These are phyloP conservation scores for Oreochromis grahami DNA, from an alignment of 2,797 vertebrate species.

Conservation along the genomic window DNA sequence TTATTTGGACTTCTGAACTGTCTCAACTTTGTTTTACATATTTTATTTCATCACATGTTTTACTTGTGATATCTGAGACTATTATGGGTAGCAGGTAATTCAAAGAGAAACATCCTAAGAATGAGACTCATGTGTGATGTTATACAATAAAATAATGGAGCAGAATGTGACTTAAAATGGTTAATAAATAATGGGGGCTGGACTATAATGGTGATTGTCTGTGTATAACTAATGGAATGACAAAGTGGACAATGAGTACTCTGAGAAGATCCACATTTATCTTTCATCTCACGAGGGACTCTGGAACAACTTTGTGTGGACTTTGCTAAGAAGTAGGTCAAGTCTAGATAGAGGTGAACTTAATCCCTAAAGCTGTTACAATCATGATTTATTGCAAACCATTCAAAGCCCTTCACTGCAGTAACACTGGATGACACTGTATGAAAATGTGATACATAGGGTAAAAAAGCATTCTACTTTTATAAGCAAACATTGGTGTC, in stretches of 20 bases:
- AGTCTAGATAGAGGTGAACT: conserved; percentile 51
- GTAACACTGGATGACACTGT: conserved; percentile 42
- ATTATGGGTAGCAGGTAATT: background rate
- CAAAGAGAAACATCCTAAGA: background rate
- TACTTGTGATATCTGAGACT: background rate
- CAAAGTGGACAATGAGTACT: conserved; percentile 29
- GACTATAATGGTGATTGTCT: background rate
- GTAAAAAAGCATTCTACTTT: conserved; percentile 18
- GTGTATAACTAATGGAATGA: conserved; percentile 28
- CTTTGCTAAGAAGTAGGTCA: conserved; percentile 60
- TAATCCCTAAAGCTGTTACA: conserved; percentile 48
- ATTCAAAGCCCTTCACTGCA: conserved; percentile 16
- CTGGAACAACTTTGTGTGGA: conserved; percentile 35
- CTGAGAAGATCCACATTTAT: conserved; percentile 46
- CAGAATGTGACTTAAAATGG: background rate
- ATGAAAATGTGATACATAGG: conserved; percentile 51
- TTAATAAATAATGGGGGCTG: background rate
- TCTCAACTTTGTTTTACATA: background rate
- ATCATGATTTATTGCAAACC: conserved; percentile 60
- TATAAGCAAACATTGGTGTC: conserved; percentile 11
- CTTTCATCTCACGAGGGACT: conserved; percentile 25
- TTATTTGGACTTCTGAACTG: background rate
- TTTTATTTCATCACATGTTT: background rate
- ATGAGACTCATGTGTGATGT: background rate
- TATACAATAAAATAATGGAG: background rate